Conservation (phyloP, 2,113 vertebrate species). For the Caretta caretta region DNA sequence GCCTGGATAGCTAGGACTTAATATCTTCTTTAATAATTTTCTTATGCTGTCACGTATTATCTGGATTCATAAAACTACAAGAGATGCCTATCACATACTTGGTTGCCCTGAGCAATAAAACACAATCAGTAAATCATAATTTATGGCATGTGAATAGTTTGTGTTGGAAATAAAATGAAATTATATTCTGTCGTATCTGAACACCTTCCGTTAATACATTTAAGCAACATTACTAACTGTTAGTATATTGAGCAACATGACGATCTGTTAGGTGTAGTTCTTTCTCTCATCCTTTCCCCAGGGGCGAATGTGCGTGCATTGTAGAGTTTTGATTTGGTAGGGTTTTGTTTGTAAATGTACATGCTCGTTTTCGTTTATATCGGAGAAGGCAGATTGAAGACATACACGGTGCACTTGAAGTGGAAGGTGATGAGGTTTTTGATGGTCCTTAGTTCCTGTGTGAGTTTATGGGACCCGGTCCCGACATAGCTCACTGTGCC, state of each 20-base stretch:
- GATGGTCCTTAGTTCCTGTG: not conserved
- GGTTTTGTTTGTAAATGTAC: not conserved
- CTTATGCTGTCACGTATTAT: not conserved
- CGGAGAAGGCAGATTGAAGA: not conserved
- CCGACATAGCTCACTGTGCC: not conserved
- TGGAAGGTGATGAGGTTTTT: not conserved
- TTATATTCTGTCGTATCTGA: not conserved
- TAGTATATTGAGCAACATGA: not conserved
- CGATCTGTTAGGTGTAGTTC: too few species aligned
- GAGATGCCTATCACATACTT: not conserved
- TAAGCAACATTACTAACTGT: not conserved
- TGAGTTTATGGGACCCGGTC: too few species aligned
- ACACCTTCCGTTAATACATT: not conserved
- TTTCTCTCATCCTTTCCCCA: not conserved
- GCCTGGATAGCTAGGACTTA: not conserved
- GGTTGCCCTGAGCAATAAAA: not conserved
- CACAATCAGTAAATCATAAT: not conserved
- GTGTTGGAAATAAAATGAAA: not conserved
- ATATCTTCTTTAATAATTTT: not conserved
- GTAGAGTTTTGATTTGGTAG: not conserved
- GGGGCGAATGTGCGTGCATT: not conserved
- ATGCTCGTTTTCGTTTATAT: not conserved
- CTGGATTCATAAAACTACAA: not conserved
- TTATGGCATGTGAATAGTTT: not conserved
- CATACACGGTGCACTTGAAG: not conserved